phyloP scores from a whole-genome alignment of 2,113 vertebrate species.

The Mixornis gularis region DNA sequence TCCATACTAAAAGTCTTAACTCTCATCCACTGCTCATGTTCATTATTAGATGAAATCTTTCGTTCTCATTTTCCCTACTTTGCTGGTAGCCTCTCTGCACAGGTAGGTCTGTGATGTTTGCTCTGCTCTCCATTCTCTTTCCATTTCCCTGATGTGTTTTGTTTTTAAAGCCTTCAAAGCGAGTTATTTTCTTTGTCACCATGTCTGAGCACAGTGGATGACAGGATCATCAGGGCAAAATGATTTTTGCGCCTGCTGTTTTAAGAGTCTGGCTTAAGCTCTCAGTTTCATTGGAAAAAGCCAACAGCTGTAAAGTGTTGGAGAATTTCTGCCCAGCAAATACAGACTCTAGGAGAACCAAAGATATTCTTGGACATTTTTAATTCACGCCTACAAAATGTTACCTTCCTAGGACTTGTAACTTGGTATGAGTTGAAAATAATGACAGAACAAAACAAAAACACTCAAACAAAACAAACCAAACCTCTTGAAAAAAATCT shows the following conservation, averaged over 20 bases:
- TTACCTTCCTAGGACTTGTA: background rate
- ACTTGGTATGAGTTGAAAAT: background rate
- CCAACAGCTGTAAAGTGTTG: background rate
- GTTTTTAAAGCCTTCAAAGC: background rate
- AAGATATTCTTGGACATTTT: background rate
- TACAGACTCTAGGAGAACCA: background rate
- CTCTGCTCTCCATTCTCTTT: background rate
- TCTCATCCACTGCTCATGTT: background rate
- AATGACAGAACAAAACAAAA: background rate
- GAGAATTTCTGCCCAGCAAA: background rate
- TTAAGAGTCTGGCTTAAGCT: background rate
- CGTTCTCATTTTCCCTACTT: background rate
- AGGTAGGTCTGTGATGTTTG: background rate
- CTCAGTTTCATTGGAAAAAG: background rate
- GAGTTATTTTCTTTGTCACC: background rate
- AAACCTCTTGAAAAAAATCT: background rate
- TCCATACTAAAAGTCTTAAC: background rate
- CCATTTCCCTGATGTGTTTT: background rate
- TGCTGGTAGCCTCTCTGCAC: background rate
- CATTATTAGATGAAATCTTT: background rate
- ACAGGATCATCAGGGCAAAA: background rate
- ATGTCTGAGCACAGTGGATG: background rate
- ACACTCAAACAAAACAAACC: background rate
- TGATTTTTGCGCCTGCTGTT: background rate
- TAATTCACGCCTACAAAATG: rapidly evolving